phyloP scores from a whole-genome alignment of 2,113 vertebrate genomes.

The Xenus cinereus region DNA sequence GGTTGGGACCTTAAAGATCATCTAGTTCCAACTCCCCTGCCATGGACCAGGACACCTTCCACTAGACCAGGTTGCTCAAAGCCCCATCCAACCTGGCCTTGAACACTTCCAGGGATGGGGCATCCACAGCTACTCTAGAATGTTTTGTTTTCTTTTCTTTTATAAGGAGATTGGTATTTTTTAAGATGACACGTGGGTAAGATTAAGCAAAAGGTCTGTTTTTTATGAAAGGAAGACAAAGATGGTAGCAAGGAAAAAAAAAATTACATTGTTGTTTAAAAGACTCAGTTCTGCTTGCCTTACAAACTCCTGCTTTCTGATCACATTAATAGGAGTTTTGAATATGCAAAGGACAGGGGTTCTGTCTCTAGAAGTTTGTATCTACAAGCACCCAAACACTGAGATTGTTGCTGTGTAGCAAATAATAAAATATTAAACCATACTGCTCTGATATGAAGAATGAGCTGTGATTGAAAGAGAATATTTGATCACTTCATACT shows the following conservation, averaged over 20 bases:
- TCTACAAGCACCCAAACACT: background rate
- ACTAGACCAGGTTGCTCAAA: background rate
- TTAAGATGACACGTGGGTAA: background rate
- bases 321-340: background rate
- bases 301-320: background rate
- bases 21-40: background rate
- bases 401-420: background rate
- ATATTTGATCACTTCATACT: background rate
- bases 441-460: background rate
- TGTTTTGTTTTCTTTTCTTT: background rate
- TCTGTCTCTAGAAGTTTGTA: background rate
- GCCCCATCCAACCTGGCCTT: background rate
- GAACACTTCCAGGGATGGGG: background rate
- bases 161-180: background rate
- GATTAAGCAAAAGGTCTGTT: background rate
- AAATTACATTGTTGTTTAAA: background rate
- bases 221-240: fast-evolving
- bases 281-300: background rate
- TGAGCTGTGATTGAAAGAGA: background rate
- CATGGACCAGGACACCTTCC: background rate
- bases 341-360: background rate
- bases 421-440: background rate
- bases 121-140: background rate
- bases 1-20: background rate
- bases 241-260: background rate